phyloP scores from a whole-genome alignment of 2,113 vertebrate species.

The Burhinus bistriatus region DNA sequence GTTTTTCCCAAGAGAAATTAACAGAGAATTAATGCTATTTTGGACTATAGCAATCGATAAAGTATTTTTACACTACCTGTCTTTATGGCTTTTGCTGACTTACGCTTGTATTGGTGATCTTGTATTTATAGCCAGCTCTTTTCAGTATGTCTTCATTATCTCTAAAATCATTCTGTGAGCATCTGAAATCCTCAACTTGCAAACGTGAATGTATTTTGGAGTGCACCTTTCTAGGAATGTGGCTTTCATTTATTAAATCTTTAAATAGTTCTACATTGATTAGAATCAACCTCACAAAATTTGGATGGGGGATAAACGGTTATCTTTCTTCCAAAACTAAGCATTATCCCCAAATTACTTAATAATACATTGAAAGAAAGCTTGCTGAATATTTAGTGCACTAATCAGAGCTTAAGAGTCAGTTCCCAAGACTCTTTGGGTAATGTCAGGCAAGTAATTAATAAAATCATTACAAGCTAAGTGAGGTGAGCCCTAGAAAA shows the following conservation, averaged over 20 bases:
- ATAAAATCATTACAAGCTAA: background rate
- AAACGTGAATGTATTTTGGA: background rate
- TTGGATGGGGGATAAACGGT: background rate
- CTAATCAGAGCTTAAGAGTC: background rate
- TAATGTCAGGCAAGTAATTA: background rate
- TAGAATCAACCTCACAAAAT: background rate
- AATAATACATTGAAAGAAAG: background rate
- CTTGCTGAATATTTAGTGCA: background rate
- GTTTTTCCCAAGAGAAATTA: background rate
- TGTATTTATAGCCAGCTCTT: background rate
- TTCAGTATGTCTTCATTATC: background rate
- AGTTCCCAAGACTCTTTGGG: background rate
- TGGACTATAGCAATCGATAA: background rate
- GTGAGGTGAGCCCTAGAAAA: background rate
- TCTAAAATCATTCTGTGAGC: background rate
- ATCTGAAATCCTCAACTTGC: background rate
- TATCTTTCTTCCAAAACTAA: background rate
- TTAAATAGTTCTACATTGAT: background rate
- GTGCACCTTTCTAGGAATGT: background rate
- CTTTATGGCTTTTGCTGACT: background rate
- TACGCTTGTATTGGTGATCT: background rate
- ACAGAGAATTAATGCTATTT: background rate
- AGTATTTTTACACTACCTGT: background rate
- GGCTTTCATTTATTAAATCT: background rate
- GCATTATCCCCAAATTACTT: background rate